phyloP scores from a whole-genome alignment of 2,888 invertebrate species.

The Noctuana brunneofusca region DNA sequence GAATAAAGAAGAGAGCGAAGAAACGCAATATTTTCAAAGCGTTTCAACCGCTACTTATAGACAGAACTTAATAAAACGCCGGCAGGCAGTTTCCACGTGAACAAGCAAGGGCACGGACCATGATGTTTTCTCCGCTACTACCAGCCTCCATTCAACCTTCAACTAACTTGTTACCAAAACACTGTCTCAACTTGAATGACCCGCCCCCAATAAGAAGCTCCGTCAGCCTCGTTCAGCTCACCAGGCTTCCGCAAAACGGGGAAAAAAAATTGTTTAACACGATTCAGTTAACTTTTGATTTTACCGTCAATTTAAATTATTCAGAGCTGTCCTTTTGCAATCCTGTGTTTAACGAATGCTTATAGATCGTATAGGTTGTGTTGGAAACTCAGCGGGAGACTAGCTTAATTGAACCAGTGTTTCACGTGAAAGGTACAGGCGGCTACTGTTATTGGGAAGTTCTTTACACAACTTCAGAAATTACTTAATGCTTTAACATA shows the following conservation, averaged over 20 bases:
- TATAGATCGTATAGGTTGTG: slow-evolving; percentile 40
- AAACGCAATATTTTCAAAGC: background rate
- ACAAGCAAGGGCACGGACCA: background rate
- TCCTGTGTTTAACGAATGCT: slow-evolving; percentile 28
- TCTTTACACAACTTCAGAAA: slow-evolving; percentile 44
- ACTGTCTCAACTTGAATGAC: background rate
- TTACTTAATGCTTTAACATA: slow-evolving; percentile 46
- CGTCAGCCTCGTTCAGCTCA: too few species aligned
- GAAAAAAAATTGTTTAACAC: too few species aligned
- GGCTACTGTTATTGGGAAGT: slow-evolving; percentile 47
- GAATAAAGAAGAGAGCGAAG: too few species aligned
- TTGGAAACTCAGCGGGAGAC: slow-evolving; percentile 42
- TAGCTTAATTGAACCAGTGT: slow-evolving; percentile 49
- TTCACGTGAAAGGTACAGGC: slow-evolving; percentile 44
- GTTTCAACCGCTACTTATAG: background rate
- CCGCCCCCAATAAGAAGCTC: too few species aligned
- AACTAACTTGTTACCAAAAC: slow-evolving; percentile 5
- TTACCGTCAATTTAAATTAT: background rate
- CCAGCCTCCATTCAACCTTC: slow-evolving; percentile 4
- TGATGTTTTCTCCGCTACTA: slow-evolving; percentile 6
- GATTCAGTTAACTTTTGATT: too few species aligned
- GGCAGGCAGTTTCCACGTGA: slow-evolving; percentile 10
- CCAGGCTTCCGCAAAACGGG: too few species aligned
- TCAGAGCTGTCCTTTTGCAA: background rate
- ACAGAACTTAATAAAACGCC: background rate